Percentiles rank a stretch among this genome's conserved stretches.
phyloP scores from a whole-genome alignment of 2,113 vertebrate species.

The Lasiurus cinereus region DNA sequence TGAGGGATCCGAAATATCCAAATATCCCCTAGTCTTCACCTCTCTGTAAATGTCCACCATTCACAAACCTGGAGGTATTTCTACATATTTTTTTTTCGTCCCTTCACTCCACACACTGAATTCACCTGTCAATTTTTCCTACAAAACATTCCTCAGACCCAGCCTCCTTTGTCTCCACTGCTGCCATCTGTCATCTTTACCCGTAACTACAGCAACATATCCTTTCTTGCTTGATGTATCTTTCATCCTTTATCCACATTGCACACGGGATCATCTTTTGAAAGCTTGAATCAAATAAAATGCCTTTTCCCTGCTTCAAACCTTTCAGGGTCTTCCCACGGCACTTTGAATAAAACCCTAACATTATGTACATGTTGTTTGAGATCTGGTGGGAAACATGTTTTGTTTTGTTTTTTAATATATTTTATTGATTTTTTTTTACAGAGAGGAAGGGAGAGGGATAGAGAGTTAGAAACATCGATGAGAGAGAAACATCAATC shows the following conservation, averaged over 20 bases:
- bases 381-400: not conserved
- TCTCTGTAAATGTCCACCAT: not conserved
- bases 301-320: not conserved
- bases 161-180: not conserved
- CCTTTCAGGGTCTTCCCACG: not conserved
- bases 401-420: too few species aligned
- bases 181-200: not conserved
- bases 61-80: not conserved
- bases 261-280: not conserved
- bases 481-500: too few species aligned
- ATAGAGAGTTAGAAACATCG: too few species aligned
- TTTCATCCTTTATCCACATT: not conserved
- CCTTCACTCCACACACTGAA: not conserved
- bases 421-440: too few species aligned
- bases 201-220: not conserved
- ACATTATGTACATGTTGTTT: not conserved
- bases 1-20: not conserved
- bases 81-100: not conserved
- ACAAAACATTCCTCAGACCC: not conserved
- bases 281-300: not conserved
- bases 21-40: not conserved
- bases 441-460: too few species aligned
- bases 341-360: not conserved
- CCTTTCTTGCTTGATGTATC: not conserved
- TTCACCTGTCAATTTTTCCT: not conserved